These are phyloP conservation scores for Pyrgus malvae DNA, from an alignment of 2,888 invertebrate genomes.

Conservation along the genomic window DNA sequence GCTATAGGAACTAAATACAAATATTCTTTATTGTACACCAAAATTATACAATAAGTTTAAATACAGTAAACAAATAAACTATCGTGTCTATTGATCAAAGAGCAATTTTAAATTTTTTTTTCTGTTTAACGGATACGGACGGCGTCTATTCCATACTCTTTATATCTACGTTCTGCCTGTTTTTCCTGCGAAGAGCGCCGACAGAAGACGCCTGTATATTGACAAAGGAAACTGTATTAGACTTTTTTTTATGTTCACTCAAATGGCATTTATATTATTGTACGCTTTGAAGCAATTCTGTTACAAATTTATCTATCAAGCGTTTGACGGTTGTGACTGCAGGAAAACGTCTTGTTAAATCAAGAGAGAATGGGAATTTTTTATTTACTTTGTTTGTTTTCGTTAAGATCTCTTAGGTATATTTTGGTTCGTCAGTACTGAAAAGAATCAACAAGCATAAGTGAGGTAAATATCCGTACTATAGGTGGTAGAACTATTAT, in stretches of 20 bases:
- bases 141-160: neutral
- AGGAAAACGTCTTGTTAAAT: slow-evolving; percentile 5
- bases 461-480: no score
- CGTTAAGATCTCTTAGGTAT: neutral
- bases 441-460: no score
- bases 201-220: slow-evolving; percentile 48
- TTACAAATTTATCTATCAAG: slow-evolving; percentile 27
- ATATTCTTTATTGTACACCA: no score
- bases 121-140: no score
- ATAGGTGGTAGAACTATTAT: no score
- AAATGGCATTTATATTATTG: slow-evolving; percentile 47
- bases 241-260: slow-evolving; percentile 47
- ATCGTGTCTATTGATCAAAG: no score
- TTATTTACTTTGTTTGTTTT: neutral
- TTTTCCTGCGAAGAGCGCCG: slow-evolving; percentile 42
- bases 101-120: no score
- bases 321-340: slow-evolving; percentile 7
- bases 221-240: slow-evolving; percentile 55
- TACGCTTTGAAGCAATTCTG: slow-evolving; percentile 36
- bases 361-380: slow-evolving; percentile 15
- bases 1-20: no score
- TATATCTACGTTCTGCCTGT: slow-evolving; percentile 32
- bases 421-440: no score
- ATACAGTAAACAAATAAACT: no score
- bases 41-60: no score